Base-by-base conservation (phyloP, 2,888 invertebrate genomes). In the Nephrotoma guestfalica region DNA sequence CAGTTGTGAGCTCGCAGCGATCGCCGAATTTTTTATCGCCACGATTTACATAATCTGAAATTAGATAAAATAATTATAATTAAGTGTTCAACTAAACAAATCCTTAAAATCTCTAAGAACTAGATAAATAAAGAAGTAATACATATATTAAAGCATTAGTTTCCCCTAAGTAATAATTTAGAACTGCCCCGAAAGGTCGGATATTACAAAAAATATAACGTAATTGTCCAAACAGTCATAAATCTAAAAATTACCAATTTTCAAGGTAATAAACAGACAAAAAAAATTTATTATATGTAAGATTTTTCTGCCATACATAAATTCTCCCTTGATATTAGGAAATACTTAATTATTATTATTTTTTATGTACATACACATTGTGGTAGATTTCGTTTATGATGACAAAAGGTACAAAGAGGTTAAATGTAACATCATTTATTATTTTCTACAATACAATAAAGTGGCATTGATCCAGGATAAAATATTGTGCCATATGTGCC, bases 11-110 rank as follows among this genome's bases (percentile, higher is more conserved):
- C 47, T 93, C 93, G 91, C 97, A 97, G 88, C 93, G 93, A 92
- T 97, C 97, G 30, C 96, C 96, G 90, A 95, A 95, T 91, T 95
- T 95, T 91, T 94, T 94, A 88, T 91, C 90, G 45, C 94, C 94
- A 85, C 93, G 93, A 88, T 91, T 93, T 87, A 92, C 92, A 90
- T 71, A 71, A 71, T 71, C 71, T 71, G 30, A 71, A 71, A 71
- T 71, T 71, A 30, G 15, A 1, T 30, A 71, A 71, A 71, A 71
- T 9, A 71, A 30, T 30, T 30, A 30, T 30, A 1, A 18, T 71
- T 30, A 71, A 71, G 15, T 51, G 30, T 30, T 30, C 2, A 30
- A 30, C 0, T 30, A 0, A 1, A 30, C 2, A 30, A 30, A 30
- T 30, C 30, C 30, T 30, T 30, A 30, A 30, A 30, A 30, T 3